Evolutionary conservation across 2,113 vertebrate genomes (phyloP), one percentile per base, ranked within the genome.

Genomic region (Silurus meridionalis): DNA sequence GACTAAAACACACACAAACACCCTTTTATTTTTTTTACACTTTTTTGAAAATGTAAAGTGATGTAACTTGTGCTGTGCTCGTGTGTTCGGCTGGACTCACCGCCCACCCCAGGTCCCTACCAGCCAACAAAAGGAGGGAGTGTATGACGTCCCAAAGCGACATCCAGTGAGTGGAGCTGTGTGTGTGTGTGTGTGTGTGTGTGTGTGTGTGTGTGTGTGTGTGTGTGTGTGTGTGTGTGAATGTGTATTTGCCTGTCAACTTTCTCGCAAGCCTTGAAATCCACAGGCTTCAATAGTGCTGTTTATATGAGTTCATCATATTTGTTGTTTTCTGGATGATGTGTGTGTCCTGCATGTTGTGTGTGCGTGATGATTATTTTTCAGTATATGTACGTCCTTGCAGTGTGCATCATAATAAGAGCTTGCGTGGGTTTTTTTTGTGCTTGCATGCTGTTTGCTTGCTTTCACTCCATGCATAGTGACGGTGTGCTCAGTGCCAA

Each of bases 61-160:
- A 91, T 89, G 89, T 90, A 86, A 91, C 88, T 92, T 89, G 82
- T 90, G 75, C 86, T 87, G 84, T 90, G 87, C 87, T 90, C 83
- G 77, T 90, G 86, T 89, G 85, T 87, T 90, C 80, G 93, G 92
- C 89, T 94, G 88, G 93, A 88, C 88, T 89, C 78, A 86, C 87
- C 90, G 92, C 93, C 89, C 86, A 87, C 84, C 84, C 88, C 93
- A 99, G 98, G 98, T 99, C 94, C 98, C 98, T 91, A 99, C 97
- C 96, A 99, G 97, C 96, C 98, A 99, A 95, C 98, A 99, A 97
- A 99, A 99, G 93, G 98, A 99, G 95, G 98, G 97, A 95, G 97
- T 99, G 95, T 99, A 99, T 97, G 98, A 99, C 92, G 98, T 99
- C 95, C 98, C 98, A 96, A 99, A 99, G 96, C 97, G 97, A 95